These are phyloP conservation scores for Acutogordius australiensis DNA, from an alignment of 2,888 invertebrate species.

Conservation along the genomic window DNA sequence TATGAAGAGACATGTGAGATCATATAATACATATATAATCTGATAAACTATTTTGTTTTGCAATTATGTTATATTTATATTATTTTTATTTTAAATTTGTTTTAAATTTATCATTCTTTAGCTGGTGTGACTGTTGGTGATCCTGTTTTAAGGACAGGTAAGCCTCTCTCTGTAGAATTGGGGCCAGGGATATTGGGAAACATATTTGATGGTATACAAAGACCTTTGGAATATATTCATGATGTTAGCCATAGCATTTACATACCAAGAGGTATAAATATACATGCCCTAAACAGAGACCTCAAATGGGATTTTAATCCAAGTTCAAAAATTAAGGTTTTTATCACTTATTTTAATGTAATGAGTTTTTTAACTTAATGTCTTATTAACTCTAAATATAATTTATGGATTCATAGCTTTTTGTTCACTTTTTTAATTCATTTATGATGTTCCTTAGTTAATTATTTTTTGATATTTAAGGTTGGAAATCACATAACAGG, in stretches of 20 bases:
- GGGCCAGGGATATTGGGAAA: slow-evolving; percentile 96
- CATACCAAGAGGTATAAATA: slow-evolving; percentile 93
- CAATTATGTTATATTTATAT: slow-evolving; percentile 11
- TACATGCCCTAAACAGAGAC: slow-evolving; percentile 53
- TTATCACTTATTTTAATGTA: neutral
- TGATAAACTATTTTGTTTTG: neutral
- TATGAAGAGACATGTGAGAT: slow-evolving; percentile 31
- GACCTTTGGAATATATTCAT: slow-evolving; percentile 73
- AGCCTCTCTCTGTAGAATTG: slow-evolving; percentile 87
- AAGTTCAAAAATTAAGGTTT: neutral
- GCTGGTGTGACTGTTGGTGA: slow-evolving; percentile 98
- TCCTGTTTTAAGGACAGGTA: slow-evolving; percentile 87
- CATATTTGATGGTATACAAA: slow-evolving; percentile 98
- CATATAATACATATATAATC: neutral
- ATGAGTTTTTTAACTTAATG: neutral
- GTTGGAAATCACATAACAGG: slow-evolving; percentile 90
- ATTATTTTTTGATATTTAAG: too few relatives aligned
- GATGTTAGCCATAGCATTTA: slow-evolving; percentile 80
- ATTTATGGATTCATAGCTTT: too few relatives aligned
- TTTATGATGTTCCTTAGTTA: too few relatives aligned
- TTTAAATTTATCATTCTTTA: slow-evolving; percentile 14
- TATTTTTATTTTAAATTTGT: slow-evolving; percentile 14
- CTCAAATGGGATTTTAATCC: slow-evolving; percentile 72
- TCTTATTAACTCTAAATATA: too few relatives aligned
- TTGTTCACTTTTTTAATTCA: too few relatives aligned